phyloP scores from a whole-genome alignment of 2,888 invertebrate species.

The Dynastes tityus region DNA sequence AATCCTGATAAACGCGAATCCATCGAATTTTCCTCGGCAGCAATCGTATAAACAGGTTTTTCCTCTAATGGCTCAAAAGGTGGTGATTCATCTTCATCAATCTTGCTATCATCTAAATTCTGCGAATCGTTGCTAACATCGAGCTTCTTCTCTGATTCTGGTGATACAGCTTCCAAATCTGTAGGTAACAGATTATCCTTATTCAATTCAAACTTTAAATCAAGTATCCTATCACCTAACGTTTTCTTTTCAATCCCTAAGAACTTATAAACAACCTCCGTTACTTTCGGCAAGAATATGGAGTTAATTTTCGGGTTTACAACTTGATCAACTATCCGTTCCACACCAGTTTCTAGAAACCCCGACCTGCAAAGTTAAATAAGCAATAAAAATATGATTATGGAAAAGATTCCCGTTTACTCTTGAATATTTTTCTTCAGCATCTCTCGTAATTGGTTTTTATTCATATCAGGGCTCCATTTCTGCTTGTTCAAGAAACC shows the following conservation, averaged over 20 bases:
- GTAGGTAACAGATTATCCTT: conserved; percentile 80
- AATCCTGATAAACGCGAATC: conserved; percentile 76
- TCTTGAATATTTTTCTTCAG: conserved; percentile 91
- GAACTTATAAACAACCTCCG: conserved; percentile 90
- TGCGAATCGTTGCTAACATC: conserved; percentile 63
- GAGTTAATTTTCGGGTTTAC: conserved; percentile 93
- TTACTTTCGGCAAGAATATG: conserved; percentile 91
- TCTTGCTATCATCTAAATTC: conserved; percentile 71
- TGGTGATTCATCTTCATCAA: conserved; percentile 78
- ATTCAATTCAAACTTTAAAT: conserved; percentile 46
- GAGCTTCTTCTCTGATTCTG: conserved; percentile 76
- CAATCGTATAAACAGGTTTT: conserved; percentile 59
- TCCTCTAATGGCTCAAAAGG: conserved; percentile 78
- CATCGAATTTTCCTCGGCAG: conserved; percentile 73
- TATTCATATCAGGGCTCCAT: conserved; percentile 92
- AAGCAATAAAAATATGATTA: background rate
- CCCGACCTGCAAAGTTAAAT: conserved; percentile 79
- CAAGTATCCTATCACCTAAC: conserved; percentile 58
- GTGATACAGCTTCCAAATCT: conserved; percentile 87
- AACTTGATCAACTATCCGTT: conserved; percentile 96
- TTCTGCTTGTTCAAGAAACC: conserved; percentile 85
- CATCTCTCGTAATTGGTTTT: conserved; percentile 92
- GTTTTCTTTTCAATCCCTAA: conserved; percentile 84
- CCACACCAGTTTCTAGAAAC: conserved; percentile 91
- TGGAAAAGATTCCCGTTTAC: conserved; percentile 70